A percentile compares a stretch with the other conserved stretches of the same genome.
Evolutionary conservation across 2,888 invertebrate species (phyloP).

Genomic region (Parascotia fuliginaria): DNA sequence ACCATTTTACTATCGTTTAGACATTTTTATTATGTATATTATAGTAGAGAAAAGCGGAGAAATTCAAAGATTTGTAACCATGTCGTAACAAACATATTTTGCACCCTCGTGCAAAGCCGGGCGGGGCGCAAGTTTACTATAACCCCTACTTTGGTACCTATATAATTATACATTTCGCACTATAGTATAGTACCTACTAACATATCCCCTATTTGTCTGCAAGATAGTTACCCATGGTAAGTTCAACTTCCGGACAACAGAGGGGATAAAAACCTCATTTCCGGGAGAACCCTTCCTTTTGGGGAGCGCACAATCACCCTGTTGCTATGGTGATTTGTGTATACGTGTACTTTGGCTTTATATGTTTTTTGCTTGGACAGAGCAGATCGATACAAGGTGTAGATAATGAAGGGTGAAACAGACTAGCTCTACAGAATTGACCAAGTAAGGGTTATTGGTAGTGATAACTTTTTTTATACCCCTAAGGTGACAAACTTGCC

Average conservation of each 20-base stretch:
- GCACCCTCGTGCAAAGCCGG: no score
- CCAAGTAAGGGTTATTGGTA: neutral
- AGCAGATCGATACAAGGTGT: conserved; percentile 6
- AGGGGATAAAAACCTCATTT: conserved; percentile 77
- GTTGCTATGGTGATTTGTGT: conserved; percentile 49
- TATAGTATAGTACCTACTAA: neutral
- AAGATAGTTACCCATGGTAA: conserved; percentile 39
- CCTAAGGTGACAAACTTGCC: no score
- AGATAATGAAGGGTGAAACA: neutral
- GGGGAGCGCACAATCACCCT: conserved; percentile 49
- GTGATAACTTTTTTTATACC: no score
- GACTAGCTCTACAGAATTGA: neutral
- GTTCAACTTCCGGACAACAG: conserved; percentile 60
- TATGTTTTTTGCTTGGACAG: conserved; percentile 6
- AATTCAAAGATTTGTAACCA: no score
- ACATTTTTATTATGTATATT: no score
- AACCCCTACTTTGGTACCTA: no score
- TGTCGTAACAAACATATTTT: no score
- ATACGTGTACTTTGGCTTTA: conserved; percentile 25
- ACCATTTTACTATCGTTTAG: no score
- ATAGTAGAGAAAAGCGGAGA: no score
- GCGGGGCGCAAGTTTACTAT: no score
- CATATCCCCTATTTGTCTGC: conserved; percentile 20
- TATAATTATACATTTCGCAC: neutral
- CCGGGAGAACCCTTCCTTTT: conserved; percentile 70